These are phyloP conservation scores for Drosophila rellima DNA, from an alignment of 2,888 invertebrate genomes.

Conservation along the genomic window DNA sequence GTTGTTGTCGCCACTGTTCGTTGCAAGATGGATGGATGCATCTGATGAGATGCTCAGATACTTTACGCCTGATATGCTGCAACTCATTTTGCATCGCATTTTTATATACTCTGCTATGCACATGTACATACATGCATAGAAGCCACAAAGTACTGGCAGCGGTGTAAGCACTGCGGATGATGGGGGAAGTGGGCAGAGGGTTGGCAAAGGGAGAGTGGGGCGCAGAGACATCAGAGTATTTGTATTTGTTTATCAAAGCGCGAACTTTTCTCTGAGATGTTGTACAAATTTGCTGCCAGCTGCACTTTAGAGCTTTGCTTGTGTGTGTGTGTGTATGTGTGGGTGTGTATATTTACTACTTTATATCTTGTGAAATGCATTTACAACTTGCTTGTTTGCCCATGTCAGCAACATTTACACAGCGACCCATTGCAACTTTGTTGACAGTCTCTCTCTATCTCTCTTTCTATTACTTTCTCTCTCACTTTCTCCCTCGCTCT, in stretches of 20 bases:
- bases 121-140: too few relatives aligned
- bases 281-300: constrained; percentile 64
- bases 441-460: constrained; percentile 2
- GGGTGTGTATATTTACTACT: constrained; percentile 39
- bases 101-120: constrained; percentile 16
- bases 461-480: background rate
- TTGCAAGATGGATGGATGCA: constrained; percentile 12
- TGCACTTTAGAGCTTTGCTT: constrained; percentile 53
- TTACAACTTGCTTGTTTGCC: constrained; percentile 54
- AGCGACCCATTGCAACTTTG: constrained; percentile 21
- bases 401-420: constrained; percentile 46
- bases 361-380: constrained; percentile 59
- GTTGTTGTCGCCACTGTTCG: constrained; percentile 11
- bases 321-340: constrained; percentile 9
- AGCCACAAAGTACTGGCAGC: constrained; percentile 22
- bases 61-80: constrained; percentile 60
- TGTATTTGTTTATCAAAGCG: constrained; percentile 77
- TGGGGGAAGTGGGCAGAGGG: background rate
- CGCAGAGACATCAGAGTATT: constrained; percentile 50
- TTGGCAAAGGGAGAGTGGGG: too few relatives aligned
- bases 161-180: constrained; percentile 4
- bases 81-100: constrained; percentile 57
- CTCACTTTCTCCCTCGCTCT: background rate
- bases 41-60: constrained; percentile 57
- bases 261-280: constrained; percentile 55